phyloP scores from a whole-genome alignment of 2,113 vertebrate species.

The Toxotes jaculatrix region DNA sequence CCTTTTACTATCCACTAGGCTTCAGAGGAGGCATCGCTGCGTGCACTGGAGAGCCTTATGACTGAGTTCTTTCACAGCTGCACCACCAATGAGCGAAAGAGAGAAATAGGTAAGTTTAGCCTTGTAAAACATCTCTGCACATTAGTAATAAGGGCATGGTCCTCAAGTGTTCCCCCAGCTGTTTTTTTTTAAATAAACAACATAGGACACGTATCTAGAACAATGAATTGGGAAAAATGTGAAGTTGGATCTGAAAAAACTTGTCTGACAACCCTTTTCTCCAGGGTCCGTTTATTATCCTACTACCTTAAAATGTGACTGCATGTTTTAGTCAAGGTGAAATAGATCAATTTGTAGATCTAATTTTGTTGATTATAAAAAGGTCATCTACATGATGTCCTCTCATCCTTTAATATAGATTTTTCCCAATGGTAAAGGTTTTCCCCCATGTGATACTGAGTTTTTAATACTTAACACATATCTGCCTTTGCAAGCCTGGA shows the following conservation, averaged over 20 bases:
- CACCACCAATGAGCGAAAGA: slow-evolving; percentile 96
- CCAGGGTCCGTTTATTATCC: background rate
- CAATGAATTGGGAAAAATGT: too few relatives aligned
- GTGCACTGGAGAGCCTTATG: slow-evolving; percentile 96
- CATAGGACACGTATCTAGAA: background rate
- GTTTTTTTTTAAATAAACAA: background rate
- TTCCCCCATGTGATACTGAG: background rate
- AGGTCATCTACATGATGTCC: background rate
- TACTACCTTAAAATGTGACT: background rate
- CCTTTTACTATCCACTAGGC: slow-evolving; percentile 80
- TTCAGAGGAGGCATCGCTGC: slow-evolving; percentile 94
- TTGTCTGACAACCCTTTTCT: background rate
- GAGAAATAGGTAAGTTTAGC: slow-evolving; percentile 92
- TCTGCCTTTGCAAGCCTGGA: background rate
- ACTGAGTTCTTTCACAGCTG: slow-evolving; percentile 98
- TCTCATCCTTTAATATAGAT: background rate
- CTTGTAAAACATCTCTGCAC: background rate
- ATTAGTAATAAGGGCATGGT: background rate
- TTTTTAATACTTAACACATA: background rate
- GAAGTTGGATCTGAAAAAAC: background rate
- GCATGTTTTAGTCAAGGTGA: background rate
- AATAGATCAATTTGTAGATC: background rate
- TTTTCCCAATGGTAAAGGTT: too few relatives aligned
- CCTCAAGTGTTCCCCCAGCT: background rate
- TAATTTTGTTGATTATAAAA: background rate